A percentile compares a stretch with the other conserved stretches of the same genome.
Conservation (phyloP, 2,888 invertebrate genomes). For the Thysanoteuthis rhombus region DNA sequence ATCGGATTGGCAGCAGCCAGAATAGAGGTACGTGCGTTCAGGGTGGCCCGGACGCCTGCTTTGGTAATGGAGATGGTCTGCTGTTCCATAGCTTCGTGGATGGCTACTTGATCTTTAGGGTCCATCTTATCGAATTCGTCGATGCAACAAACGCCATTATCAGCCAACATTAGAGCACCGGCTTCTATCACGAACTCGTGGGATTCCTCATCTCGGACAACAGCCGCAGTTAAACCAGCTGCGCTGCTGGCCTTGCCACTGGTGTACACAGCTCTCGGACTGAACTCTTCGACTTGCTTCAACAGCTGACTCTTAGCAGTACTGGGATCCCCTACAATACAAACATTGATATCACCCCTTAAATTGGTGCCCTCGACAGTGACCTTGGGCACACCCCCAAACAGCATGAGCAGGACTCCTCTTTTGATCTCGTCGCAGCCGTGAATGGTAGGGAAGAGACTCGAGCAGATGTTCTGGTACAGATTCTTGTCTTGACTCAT, state of each 20-base stretch:
- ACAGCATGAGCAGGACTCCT: conserved; percentile 89
- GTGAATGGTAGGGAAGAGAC: conserved; percentile 94
- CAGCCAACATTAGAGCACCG: conserved; percentile 98
- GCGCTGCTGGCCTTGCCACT: conserved; percentile 98
- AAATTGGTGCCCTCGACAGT: conserved; percentile 90
- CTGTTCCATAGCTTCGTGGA: conserved; percentile 99
- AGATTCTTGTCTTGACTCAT: conserved; percentile 94
- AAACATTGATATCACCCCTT: conserved; percentile 96
- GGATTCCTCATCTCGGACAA: conserved; percentile 96
- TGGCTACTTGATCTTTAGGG: conserved; percentile 94
- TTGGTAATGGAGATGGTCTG: conserved; percentile 99
- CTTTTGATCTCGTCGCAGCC: conserved; percentile 94
- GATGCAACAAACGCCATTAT: conserved; percentile 97
- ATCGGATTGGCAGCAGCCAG: conserved; percentile 98
- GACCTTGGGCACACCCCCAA: conserved; percentile 95
- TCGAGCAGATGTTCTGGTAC: conserved; percentile 87
- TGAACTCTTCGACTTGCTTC: conserved; percentile 87
- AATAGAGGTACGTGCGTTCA: conserved; percentile 97
- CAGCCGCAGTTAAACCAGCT: conserved; percentile 98
- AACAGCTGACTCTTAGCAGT: conserved; percentile 98
- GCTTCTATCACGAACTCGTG: conserved; percentile 99
- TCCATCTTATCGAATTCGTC: conserved; percentile 99
- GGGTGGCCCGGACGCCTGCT: conserved; percentile 82
- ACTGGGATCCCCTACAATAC: conserved; percentile 98
- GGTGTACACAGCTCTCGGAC: conserved; percentile 96